A percentile compares a stretch with the other conserved stretches of the same genome.
Evolutionary conservation across 2,113 vertebrate species (phyloP).

Genomic region (Ramphastos sulfuratus): DNA sequence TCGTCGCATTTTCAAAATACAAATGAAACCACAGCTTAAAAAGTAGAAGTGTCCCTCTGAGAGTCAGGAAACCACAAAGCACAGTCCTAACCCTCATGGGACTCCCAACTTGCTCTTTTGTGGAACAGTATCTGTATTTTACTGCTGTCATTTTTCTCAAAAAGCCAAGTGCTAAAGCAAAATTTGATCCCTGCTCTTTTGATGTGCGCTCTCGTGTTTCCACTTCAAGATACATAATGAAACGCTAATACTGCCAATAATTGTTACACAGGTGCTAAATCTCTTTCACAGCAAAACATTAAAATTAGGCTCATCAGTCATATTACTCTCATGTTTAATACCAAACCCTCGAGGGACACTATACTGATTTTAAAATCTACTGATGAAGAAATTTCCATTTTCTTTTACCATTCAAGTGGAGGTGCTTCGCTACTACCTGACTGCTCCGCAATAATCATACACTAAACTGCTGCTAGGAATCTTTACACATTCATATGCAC

Average conservation of each 20-base stretch:
- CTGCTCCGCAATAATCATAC: not conserved
- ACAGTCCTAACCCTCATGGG: not conserved
- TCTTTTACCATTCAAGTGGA: not conserved
- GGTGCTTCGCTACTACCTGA: not conserved
- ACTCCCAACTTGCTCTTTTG: constrained; percentile 5
- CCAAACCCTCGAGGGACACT: not conserved
- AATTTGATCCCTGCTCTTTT: not conserved
- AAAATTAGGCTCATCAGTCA: constrained; percentile 1
- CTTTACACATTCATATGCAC: not conserved
- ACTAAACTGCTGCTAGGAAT: not conserved
- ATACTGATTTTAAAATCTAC: not conserved
- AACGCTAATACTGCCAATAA: not conserved
- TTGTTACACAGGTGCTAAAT: not conserved
- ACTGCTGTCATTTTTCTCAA: constrained; percentile 21
- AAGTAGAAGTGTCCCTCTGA: not conserved
- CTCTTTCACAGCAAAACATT: not conserved
- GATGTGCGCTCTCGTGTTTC: not conserved
- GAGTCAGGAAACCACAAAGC: constrained; percentile 25
- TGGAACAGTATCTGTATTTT: not conserved
- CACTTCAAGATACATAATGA: not conserved
- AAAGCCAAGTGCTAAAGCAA: not conserved
- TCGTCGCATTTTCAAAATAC: constrained; percentile 1
- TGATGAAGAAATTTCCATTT: not conserved
- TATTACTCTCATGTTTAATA: not conserved
- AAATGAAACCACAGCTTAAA: not conserved